phyloP scores from a whole-genome alignment of 92 coral and sea anemone species.

The Diadumene lineata region DNA sequence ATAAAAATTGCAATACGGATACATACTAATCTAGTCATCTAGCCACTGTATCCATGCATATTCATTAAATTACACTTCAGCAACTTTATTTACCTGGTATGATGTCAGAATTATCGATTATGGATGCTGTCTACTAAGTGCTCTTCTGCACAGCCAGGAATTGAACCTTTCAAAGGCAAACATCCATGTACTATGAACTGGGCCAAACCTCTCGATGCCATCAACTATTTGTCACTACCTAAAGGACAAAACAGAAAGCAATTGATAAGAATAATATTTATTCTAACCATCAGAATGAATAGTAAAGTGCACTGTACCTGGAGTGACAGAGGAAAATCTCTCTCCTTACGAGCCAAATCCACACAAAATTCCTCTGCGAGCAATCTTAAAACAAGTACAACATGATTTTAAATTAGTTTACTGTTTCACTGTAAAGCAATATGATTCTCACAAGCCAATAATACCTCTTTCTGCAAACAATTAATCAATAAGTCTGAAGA shows the following conservation, averaged over 20 bases:
- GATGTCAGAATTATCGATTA: constrained; percentile 49
- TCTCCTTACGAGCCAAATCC: constrained; percentile 32
- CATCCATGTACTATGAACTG: constrained; percentile 56
- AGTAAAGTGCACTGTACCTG: constrained; percentile 24
- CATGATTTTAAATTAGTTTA: too few species aligned
- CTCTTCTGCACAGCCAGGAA: constrained; percentile 45
- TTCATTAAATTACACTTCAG: not conserved
- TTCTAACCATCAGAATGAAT: not conserved
- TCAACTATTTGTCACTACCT: constrained; percentile 50
- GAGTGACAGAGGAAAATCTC: constrained; percentile 48
- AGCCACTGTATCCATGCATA: too few species aligned
- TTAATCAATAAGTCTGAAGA: not conserved
- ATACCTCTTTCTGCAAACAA: too few species aligned
- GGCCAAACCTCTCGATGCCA: constrained; percentile 35
- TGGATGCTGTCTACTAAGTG: constrained; percentile 42
- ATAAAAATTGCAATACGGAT: too few species aligned
- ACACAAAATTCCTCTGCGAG: constrained; percentile 40
- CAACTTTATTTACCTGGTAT: constrained; percentile 33
- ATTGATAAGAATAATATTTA: not conserved
- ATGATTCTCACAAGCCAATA: too few species aligned
- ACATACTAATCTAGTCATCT: too few species aligned
- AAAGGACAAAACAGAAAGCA: too few species aligned
- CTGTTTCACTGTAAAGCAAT: too few species aligned
- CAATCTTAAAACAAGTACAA: too few species aligned
- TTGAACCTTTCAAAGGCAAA: constrained; percentile 47